These are phyloP conservation scores for Hydroisotoma schaefferi DNA, from an alignment of 2,888 invertebrate genomes.

Conservation along the genomic window DNA sequence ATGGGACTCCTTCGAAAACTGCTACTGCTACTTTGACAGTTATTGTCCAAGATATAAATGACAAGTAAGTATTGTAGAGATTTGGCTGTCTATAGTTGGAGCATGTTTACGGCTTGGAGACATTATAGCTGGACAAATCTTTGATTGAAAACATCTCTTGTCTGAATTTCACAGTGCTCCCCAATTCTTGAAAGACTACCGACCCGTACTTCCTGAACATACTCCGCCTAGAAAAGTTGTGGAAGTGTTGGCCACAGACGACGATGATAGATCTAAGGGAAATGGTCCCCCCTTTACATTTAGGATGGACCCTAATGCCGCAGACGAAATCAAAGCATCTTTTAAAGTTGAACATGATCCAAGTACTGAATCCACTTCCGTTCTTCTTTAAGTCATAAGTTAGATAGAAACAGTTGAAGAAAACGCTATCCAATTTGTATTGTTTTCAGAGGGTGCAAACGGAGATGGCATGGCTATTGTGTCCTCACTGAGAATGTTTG, in stretches of 20 bases:
- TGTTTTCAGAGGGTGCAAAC: slow-evolving; percentile 78
- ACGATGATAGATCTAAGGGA: slow-evolving; percentile 88
- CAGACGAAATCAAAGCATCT: slow-evolving; percentile 86
- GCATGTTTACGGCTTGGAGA: background rate
- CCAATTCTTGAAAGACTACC: slow-evolving; percentile 84
- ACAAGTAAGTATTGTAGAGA: slow-evolving; percentile 18
- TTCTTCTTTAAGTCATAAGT: no score
- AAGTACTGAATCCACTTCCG: slow-evolving; percentile 59
- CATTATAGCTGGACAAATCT: background rate
- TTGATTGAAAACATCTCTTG: background rate
- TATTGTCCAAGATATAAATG: slow-evolving; percentile 88
- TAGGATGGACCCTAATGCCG: slow-evolving; percentile 81
- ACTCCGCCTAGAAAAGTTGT: slow-evolving; percentile 80
- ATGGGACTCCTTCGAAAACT: slow-evolving; percentile 87
- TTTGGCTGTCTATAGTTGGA: no score
- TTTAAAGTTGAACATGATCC: slow-evolving; percentile 97
- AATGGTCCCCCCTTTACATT: slow-evolving; percentile 97
- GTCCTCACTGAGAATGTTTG: slow-evolving; percentile 78
- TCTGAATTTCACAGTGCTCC: slow-evolving; percentile 72
- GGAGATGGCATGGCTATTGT: slow-evolving; percentile 95
- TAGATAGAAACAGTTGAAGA: no score
- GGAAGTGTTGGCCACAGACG: slow-evolving; percentile 88
- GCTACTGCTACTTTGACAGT: slow-evolving; percentile 91
- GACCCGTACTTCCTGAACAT: slow-evolving; percentile 90
- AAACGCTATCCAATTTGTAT: no score